Base-by-base conservation (phyloP, 2,113 vertebrate species). In the Xenopus borealis region DNA sequence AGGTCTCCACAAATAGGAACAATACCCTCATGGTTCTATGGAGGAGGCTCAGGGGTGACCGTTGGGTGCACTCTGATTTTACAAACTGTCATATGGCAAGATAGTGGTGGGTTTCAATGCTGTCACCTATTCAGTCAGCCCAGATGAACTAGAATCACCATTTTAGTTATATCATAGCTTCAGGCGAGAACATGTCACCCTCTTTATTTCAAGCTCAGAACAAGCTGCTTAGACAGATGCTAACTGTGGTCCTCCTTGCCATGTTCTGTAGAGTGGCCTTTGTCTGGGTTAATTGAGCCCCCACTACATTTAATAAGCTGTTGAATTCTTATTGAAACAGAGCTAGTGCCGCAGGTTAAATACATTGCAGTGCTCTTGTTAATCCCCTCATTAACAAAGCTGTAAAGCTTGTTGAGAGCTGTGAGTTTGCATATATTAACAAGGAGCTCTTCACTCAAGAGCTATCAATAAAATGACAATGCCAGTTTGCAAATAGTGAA, bases 341-440 rank as follows among this genome's bases (percentile, higher is more conserved):
- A 95, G 93, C 95, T 92, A 95, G 93, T 91, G 94, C 96, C 93
- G 93, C 93, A 93, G 96, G 97, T 99, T 97, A 98, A 98, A 99
- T 95, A 96, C 94, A 93, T 96, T 93, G 95, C 95, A 91, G 93
- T 92, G 94, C 93, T 91, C 90, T 83, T 82, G 88, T 88, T 98
- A 98, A 98, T 98, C 94, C 94, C 91, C 94, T 95, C 94, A 95
- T 96, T 96, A 95, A 90, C 88, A 79, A 88, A 92, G 89, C 93
- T 94, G 89, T 91, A 92, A 92, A 92, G 90, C 93, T 86, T 86
- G 86, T 92, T 87, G 91, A 92, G 94, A 94, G 91, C 90, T 90
- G 93, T 92, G 92, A 95, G 94, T 93, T 95, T 94, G 94, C 93
- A 94, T 93, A 94, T 92, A 96, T 99, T 98, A 98, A 93, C 94